Base-by-base conservation (phyloP, 2,797 vertebrate species). In the Myripristis murdjan region DNA sequence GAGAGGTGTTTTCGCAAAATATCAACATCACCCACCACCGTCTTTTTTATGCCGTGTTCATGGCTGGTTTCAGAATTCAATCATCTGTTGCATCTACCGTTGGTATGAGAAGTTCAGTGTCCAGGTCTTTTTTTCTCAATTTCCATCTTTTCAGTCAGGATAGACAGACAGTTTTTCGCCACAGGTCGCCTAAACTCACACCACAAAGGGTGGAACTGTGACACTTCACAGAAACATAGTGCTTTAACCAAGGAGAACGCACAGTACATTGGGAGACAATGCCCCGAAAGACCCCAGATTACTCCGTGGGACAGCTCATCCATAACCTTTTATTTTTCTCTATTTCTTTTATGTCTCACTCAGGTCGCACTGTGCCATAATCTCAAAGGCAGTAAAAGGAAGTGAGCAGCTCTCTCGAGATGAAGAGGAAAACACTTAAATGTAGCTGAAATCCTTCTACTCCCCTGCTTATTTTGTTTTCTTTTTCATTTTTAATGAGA, bases 1-100 rank as follows among this genome's bases (percentile, higher is more conserved):
- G 56, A 49, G 22, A 57, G 70, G n/a, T 57, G 62, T 64, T 86
- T 86, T 83, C 70, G 53, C 60, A 33, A 44, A 22, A 22, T 62
- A 82, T 83, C 76, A 83, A 73, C 70, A 51, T 70, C 73, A 91
- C 85, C 77, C 65, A 90, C 85, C 85, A 77, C 53, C 20, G n/a
- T 61, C 60, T 35, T 18, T 0, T 26, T 26, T 31, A 22, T 60
- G 28, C 23, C 57, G 23, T 63, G 28, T 77, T 73, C 33, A 70
- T 31, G 28, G 4, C 35, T 60, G 60, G 58, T 64, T 51, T 61
- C 60, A 48, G 24, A 67, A 52, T 61, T 73, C 54, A 33, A 55
- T 47, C 52, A 1, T 18, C 46, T 63, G 61, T 57, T 72, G 48
- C 22, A 72, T 49, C 47, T 24, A 31, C 28, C 31, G 28, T 31